Base-by-base conservation (phyloP, 2,113 vertebrate genomes). In the Spea multiplicata region DNA sequence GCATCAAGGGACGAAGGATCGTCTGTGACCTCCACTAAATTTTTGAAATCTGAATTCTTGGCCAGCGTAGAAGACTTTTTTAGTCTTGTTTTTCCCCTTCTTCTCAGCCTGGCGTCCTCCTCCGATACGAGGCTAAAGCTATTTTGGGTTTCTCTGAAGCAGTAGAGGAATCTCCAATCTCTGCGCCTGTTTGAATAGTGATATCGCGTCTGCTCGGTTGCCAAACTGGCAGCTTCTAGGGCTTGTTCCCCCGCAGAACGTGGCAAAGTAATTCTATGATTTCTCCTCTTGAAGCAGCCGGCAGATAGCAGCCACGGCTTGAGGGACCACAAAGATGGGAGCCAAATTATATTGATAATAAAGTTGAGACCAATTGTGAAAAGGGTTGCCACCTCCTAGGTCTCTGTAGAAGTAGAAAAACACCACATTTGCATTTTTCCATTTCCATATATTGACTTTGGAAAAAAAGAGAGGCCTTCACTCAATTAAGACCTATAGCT, bases 341-440 rank as follows among this genome's bases (percentile, higher is more conserved):
- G 89, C 91, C 91, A 92, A 92, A 93, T 93, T 91, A 92, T 94
- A 93, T 93, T 93, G 92, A 93, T 93, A 93, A 93, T 93, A 93
- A 92, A 94, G 93, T 90, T 89, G 92, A 93, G 91, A 89, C 88
- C 88, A 84, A 92, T 93, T 92, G 91, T 90, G 91, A 87, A 79
- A 78, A 79, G 89, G 77, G 52, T 90, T 91, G 89, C 88, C 88
- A 45, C 88, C 93, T 94, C 92, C 81, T 84, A 92, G 92, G 92
- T 80, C 53, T 89, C 92, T 91, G 91, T 88, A 73, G 88, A 91
- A 92, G 91, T 90, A 91, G 92, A 92, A 93, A 92, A 93, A 93
- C 91, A 93, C 90, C 16, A 89, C 92, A 93, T 94, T 94, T 93
- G 90, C 92, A 93, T 93, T 94, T 30, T 93, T 90, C 90, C 89